Evolutionary conservation across 2,888 invertebrate genomes (phyloP).

Genomic region (Sisyra nigra): DNA sequence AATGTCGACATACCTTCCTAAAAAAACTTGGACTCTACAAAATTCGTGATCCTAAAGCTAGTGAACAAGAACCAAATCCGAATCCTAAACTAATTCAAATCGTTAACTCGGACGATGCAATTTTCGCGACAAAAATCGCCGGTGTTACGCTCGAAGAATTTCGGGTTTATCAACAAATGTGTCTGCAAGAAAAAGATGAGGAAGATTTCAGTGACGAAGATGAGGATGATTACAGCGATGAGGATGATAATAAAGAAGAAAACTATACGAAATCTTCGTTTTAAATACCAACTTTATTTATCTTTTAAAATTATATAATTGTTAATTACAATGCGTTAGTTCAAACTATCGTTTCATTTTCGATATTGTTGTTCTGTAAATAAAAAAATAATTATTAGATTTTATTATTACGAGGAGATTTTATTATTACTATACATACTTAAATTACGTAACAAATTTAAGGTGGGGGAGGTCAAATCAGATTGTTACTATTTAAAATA

Average conservation of each 20-base stretch:
- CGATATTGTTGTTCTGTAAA: conserved; percentile 27
- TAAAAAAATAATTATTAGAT: conserved; percentile 10
- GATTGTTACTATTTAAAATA: too few species aligned
- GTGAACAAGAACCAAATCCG: background rate
- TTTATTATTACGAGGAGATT: background rate
- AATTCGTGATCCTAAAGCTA: conserved; percentile 5
- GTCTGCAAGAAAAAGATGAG: background rate
- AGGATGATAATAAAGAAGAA: background rate
- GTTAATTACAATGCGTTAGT: too few species aligned
- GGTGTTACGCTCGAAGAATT: conserved; percentile 6
- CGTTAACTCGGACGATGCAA: background rate
- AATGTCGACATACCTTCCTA: conserved; percentile 7
- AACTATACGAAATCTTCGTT: background rate
- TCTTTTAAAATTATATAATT: too few species aligned
- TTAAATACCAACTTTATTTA: too few species aligned
- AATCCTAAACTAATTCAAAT: conserved; percentile 6
- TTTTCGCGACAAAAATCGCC: background rate
- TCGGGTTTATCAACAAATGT: conserved; percentile 6
- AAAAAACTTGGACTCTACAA: conserved; percentile 3
- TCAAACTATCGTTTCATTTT: conserved; percentile 23
- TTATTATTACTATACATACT: too few species aligned
- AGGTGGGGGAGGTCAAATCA: too few species aligned
- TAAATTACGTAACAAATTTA: too few species aligned
- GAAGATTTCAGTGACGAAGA: background rate
- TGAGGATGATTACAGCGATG: background rate